A percentile compares a stretch with the other conserved stretches of the same genome.
phyloP scores from a whole-genome alignment of 37 sponge, comb jelly and placozoan genomes.

The Tethya wilhelma region DNA sequence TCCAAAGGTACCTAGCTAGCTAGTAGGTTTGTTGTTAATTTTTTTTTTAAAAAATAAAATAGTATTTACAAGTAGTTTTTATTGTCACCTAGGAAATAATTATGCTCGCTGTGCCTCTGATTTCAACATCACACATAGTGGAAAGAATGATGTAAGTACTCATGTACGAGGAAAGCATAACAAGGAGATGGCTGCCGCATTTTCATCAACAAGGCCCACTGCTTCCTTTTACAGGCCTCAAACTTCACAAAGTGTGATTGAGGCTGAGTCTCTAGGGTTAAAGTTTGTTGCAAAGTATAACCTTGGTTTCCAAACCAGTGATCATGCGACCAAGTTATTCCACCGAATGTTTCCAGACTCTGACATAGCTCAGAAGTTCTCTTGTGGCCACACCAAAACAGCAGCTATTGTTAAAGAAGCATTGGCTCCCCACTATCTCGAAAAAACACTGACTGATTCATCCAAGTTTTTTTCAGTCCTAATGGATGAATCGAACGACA shows the following conservation, averaged over 20 bases:
- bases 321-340: neutral
- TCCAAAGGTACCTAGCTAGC: too few species aligned
- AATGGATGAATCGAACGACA: slow-evolving; percentile 53
- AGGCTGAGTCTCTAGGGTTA: neutral
- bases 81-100: too few species aligned
- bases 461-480: neutral
- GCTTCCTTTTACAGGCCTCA: neutral
- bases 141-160: neutral
- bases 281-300: neutral
- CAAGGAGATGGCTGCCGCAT: neutral
- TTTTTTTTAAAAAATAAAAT: too few species aligned
- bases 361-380: neutral
- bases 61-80: neutral
- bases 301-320: neutral
- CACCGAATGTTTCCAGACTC: neutral
- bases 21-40: too few species aligned
- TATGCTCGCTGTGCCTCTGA: too few species aligned
- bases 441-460: neutral
- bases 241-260: neutral
- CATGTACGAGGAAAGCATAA: neutral
- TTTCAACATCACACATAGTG: neutral
- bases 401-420: slow-evolving; percentile 29
- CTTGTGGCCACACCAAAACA: slow-evolving; percentile 55
- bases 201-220: neutral
- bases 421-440: slow-evolving; percentile 20